These are phyloP conservation scores for Procambarus clarkii DNA, from an alignment of 1,140 invertebrate genomes.

Conservation along the genomic window DNA sequence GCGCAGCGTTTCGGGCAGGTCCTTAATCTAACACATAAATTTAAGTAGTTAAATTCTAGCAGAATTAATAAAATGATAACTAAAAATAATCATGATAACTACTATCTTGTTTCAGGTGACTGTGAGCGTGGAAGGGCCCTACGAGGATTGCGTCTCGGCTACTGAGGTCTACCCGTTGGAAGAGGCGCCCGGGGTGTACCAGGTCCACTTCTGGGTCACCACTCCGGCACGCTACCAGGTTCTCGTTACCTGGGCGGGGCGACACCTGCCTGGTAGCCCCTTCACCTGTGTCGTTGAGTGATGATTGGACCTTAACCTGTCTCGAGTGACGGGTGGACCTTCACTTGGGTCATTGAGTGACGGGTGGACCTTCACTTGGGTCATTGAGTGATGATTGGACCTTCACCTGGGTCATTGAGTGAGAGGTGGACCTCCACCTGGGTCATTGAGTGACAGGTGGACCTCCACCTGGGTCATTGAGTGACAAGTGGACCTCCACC, in stretches of 20 bases:
- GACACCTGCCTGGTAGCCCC: constrained; percentile 38
- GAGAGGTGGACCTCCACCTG: background rate
- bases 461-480: background rate
- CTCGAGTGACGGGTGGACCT: background rate
- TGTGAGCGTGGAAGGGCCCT: constrained; percentile 35
- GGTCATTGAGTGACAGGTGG: background rate
- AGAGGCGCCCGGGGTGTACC: background rate
- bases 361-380: background rate
- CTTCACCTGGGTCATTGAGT: background rate
- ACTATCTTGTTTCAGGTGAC: constrained; percentile 3
- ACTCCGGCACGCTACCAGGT: constrained; percentile 16
- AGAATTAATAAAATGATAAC: background rate
- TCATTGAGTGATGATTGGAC: background rate
- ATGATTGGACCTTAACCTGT: background rate
- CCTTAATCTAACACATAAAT: too few species aligned
- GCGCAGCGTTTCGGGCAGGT: too few species aligned
- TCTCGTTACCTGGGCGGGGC: constrained; percentile 21
- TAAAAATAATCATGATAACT: background rate
- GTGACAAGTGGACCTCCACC: background rate
- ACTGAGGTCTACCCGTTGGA: constrained; percentile 45
- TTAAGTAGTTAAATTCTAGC: too few species aligned
- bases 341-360: background rate
- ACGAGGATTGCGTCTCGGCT: constrained; percentile 11
- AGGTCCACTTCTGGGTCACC: constrained; percentile 24
- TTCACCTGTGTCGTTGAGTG: constrained; percentile 38